A percentile compares a stretch with the other conserved stretches of the same genome.
phyloP scores from a whole-genome alignment of 2,888 invertebrate species.

The Sarcophaga rosellei region DNA sequence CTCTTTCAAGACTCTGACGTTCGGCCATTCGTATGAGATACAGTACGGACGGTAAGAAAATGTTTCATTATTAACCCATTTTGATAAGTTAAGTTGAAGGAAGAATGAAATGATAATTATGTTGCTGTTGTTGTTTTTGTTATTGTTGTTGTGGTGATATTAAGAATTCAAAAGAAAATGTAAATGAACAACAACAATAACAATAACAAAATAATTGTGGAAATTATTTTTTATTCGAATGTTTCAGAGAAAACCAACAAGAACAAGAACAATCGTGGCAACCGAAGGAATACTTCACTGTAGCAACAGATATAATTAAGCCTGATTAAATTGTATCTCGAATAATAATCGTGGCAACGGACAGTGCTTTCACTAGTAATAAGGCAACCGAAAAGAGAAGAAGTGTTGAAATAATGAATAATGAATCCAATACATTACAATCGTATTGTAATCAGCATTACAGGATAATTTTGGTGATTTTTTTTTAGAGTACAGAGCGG shows the following conservation, averaged over 20 bases:
- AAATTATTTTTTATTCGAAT: neutral
- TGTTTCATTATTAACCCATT: conserved; percentile 37
- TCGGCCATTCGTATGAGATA: neutral
- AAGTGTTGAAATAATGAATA: too few species aligned
- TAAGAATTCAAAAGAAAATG: neutral
- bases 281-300: too few species aligned
- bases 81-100: conserved; percentile 21
- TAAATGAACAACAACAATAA: neutral
- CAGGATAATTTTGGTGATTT: too few species aligned
- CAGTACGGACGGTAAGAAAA: neutral
- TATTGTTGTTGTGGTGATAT: neutral
- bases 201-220: neutral
- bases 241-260: neutral
- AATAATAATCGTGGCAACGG: too few species aligned
- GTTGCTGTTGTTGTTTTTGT: neutral
- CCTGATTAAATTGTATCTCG: too few species aligned
- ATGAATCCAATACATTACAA: too few species aligned
- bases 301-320: too few species aligned
- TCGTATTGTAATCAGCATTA: too few species aligned
- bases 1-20: conserved; percentile 3
- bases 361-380: too few species aligned
- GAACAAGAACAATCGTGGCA: neutral
- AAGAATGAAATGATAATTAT: conserved; percentile 21
- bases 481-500: too few species aligned
- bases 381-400: too few species aligned